Base-by-base conservation (phyloP, 2,888 invertebrate genomes). In the Polydrusus tereticollis region DNA sequence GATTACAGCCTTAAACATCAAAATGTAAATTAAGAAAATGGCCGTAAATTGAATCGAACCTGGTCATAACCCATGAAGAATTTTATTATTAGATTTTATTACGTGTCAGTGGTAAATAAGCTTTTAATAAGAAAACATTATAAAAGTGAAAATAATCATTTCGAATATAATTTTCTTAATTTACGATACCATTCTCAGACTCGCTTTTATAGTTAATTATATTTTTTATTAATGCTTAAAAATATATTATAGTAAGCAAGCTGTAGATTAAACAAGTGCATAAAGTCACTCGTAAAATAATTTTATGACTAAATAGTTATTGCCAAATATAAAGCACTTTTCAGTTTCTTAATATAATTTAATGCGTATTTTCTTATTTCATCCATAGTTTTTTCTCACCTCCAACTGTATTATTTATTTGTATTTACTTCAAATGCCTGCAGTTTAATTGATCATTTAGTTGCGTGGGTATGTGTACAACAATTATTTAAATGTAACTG, bases 81-180 rank as follows among this genome's bases (percentile, higher is more conserved):
- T 55, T 55, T 29, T 55, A 55, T 29, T 29, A 7, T 29, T 29
- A 26, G 52, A 10, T 29, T 55, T 55, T 55, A 55, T 55, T 55
- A 55, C 16, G 52, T 55, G 52, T 29, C 52, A 16, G 50, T 26
- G 26, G 23, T 52, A 52, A 52, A 52, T 52, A 52, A 52, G 52
- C 52, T 18, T 29, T 18, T 55, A 29, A 55, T 55, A 55, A 5
- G 50, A 55, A 29, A 29, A 29, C 14, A 29, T 50, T 14, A 26
- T 55, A 29, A 55, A 55, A 55, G 29, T 55, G 1, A 55, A 55
- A 55, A 55, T 55, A 55, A 55, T 55, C 52, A 26, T 18, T 55
- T 55, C 23, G 29, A 29, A 18, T 29, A 29, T 29, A 29, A 55
- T 55, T 29, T 55, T 55, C 52, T 12, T 29, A 55, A 55, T 55